Evolutionary conservation across 2,888 invertebrate species (phyloP).

Genomic region (Apamea epomidion): DNA sequence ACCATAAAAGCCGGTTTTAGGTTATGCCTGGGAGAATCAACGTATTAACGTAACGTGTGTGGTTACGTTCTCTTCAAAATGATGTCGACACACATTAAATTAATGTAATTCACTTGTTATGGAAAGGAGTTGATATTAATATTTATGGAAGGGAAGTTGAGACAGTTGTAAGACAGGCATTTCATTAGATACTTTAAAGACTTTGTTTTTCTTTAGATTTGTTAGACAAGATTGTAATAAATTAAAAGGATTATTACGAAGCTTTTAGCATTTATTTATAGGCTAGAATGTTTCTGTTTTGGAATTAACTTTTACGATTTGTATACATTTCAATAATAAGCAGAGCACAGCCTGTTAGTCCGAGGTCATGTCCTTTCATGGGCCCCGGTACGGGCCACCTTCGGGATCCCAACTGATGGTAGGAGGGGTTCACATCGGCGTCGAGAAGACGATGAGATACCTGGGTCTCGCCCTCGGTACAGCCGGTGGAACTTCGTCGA

Average conservation of each 20-base stretch:
- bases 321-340: not conserved
- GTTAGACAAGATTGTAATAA: not conserved
- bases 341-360: not conserved
- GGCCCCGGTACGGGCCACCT: too few species aligned
- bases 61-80: slow-evolving; percentile 50
- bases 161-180: slow-evolving; percentile 6
- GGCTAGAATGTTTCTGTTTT: not conserved
- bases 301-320: not conserved
- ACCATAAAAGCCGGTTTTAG: slow-evolving; percentile 20
- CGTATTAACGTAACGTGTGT: slow-evolving; percentile 44
- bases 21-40: slow-evolving; percentile 36
- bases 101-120: slow-evolving; percentile 46
- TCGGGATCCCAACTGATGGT: too few species aligned
- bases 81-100: slow-evolving; percentile 52
- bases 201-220: not conserved
- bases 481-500: too few species aligned
- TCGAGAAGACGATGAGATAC: too few species aligned
- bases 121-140: slow-evolving; percentile 32
- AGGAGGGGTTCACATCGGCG: too few species aligned
- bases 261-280: not conserved
- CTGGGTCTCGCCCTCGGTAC: too few species aligned
- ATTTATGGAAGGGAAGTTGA: slow-evolving; percentile 6
- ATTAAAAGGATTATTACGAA: not conserved
- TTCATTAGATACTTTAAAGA: slow-evolving; percentile 10
- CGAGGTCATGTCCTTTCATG: too few species aligned